A percentile compares a stretch with the other conserved stretches of the same genome.
phyloP scores from a whole-genome alignment of 2,888 invertebrate genomes.

The Ceriagrion tenellum region DNA sequence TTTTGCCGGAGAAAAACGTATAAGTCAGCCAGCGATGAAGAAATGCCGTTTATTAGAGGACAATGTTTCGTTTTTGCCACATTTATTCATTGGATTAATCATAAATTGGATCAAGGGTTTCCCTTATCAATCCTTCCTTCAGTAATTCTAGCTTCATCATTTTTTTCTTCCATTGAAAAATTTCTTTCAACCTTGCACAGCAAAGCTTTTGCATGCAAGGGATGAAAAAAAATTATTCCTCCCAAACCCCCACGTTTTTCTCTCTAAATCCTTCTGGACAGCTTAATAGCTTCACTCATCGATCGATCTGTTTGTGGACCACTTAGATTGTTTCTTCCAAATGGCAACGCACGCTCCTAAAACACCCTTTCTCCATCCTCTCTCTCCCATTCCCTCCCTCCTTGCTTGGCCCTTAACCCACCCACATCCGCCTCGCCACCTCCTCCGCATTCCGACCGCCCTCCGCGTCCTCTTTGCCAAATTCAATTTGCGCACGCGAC shows the following conservation, averaged over 20 bases:
- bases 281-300: not conserved
- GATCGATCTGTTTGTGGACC: no score
- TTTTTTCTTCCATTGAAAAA: not conserved
- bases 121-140: not conserved
- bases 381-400: not conserved
- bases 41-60: no score
- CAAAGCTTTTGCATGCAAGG: no score
- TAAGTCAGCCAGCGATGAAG: no score
- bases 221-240: not conserved
- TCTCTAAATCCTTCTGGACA: not conserved
- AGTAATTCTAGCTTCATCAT: not conserved
- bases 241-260: not conserved
- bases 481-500: conserved; percentile 1
- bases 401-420: not conserved
- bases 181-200: not conserved
- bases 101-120: not conserved
- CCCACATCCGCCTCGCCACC: no score
- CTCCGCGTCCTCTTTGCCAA: not conserved
- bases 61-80: no score
- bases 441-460: no score
- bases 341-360: no score
- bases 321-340: not conserved
- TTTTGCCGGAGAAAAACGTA: no score
- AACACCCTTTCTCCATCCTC: not conserved
- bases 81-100: not conserved